Percentiles rank a stretch among this genome's conserved stretches.
These are phyloP conservation scores for Drosophila trapezifrons DNA, from an alignment of 1,140 invertebrate genomes.

Conservation along the genomic window DNA sequence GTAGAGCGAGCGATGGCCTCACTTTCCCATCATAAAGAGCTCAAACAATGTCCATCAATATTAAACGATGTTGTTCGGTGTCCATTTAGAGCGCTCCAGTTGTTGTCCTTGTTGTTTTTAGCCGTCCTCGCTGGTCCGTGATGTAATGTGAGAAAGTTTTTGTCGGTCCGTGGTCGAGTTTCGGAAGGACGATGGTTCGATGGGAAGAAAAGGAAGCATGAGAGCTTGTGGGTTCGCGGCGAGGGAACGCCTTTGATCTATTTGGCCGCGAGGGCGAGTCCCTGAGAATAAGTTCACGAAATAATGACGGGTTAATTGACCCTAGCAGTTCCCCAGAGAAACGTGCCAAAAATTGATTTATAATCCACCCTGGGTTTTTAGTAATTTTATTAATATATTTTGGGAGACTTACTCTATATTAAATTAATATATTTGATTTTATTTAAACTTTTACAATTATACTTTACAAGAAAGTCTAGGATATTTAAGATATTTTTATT, in stretches of 20 bases:
- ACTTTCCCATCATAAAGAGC: conserved; percentile 73
- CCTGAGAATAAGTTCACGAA: conserved; percentile 19
- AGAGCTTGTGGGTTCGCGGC: conserved; percentile 8
- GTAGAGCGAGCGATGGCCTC: conserved; percentile 30
- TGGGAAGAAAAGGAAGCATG: neutral
- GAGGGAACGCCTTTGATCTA: conserved; percentile 66
- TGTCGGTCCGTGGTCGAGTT: conserved; percentile 18
- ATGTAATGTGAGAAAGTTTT: conserved; percentile 81
- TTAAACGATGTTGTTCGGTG: conserved; percentile 74
- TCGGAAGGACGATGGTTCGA: conserved; percentile 17
- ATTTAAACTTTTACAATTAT: no score
- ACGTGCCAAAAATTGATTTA: conserved; percentile 11
- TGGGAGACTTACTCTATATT: neutral
- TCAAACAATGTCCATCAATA: conserved; percentile 78
- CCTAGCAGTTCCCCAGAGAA: conserved; percentile 10
- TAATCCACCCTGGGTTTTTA: neutral
- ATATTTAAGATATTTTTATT: neutral
- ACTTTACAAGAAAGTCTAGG: no score
- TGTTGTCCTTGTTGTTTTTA: conserved; percentile 37
- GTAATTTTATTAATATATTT: neutral
- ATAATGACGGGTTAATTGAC: conserved; percentile 34
- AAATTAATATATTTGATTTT: no score
- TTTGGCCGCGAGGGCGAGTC: conserved; percentile 24
- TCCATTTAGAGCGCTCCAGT: conserved; percentile 64
- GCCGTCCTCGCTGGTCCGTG: conserved; percentile 53